Base-by-base conservation (phyloP, 2,888 invertebrate species). In the Taphrorychus bicolor region DNA sequence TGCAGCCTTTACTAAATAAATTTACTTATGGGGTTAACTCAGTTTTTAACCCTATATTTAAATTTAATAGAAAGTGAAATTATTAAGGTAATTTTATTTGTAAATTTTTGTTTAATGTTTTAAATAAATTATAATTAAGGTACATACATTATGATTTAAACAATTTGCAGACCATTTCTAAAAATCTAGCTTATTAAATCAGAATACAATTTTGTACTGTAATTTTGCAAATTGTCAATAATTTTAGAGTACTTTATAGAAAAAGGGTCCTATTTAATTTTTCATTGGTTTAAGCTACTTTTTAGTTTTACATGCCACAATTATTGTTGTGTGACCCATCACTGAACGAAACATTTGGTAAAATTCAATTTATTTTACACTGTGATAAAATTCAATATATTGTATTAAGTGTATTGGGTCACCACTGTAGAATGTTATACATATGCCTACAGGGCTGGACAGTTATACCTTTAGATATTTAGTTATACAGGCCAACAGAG, bases 1-100 rank as follows among this genome's bases (percentile, higher is more conserved):
- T 84, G 94, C 97, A 75, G 59, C 59, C 42, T 66, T 59, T 24
- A 54, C 53, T 9, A 60, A 60, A 51, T 60, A 52, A 52, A 19
- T 57, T 4, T 51, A 48, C 21, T 19, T 7, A 2, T 21, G 21
- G 19, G n/a, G 51, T 56, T 5, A 16, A 19, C n/a, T n/a, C 19
- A 42, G 16, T 17, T 32, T 56, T 54, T 62, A 42, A 32, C 11
- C 32, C 32, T 32, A 11, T 9, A 32, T 32, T 32, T 11, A 32
- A 32, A 32, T 11, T n/a, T n/a, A n/a, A n/a, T n/a, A n/a, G n/a
- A n/a, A n/a, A n/a, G n/a, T n/a, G n/a, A n/a, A n/a, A n/a, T n/a
- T n/a, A n/a, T n/a, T 49, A 32, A 18, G 5, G 3, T 49, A 14
- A 49, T 3, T 19, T 49, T 18, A 11, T 49, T 49, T 49, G 18